Conservation (phyloP, 2,797 vertebrate genomes). For the Odontamblyopus rebecca region DNA sequence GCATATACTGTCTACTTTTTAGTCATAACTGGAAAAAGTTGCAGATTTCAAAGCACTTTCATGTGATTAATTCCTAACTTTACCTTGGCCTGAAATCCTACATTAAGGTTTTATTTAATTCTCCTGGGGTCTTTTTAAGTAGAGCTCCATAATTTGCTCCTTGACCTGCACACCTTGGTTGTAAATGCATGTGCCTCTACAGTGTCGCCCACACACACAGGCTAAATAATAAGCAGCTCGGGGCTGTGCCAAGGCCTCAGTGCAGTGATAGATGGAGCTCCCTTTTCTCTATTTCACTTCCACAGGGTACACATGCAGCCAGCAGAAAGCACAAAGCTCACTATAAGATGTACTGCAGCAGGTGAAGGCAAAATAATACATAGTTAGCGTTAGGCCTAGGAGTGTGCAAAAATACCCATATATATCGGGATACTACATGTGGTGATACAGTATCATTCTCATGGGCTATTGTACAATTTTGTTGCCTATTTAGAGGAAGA, state of each 20-base stretch:
- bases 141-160: slow-evolving; percentile 30
- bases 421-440: no score
- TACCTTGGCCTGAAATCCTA: not conserved
- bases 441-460: no score
- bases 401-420: no score
- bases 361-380: not conserved
- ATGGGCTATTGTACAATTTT: no score
- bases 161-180: slow-evolving; percentile 35
- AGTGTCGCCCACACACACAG: slow-evolving; percentile 53
- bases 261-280: slow-evolving; percentile 63
- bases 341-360: slow-evolving; percentile 43
- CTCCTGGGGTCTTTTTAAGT: slow-evolving; percentile 4
- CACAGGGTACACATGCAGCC: slow-evolving; percentile 18
- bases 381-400: no score
- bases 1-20: not conserved
- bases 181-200: slow-evolving; percentile 32
- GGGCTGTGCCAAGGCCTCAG: slow-evolving; percentile 56
- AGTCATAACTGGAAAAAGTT: slow-evolving; percentile 1
- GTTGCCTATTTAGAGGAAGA: no score
- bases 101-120: not conserved
- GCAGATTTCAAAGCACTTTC: slow-evolving; percentile 3
- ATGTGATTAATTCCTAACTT: slow-evolving; percentile 11
- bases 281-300: slow-evolving; percentile 55
- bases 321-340: slow-evolving; percentile 20
- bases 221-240: slow-evolving; percentile 57